Conservation (phyloP, 2,797 vertebrate genomes). For the Tinamus major region DNA sequence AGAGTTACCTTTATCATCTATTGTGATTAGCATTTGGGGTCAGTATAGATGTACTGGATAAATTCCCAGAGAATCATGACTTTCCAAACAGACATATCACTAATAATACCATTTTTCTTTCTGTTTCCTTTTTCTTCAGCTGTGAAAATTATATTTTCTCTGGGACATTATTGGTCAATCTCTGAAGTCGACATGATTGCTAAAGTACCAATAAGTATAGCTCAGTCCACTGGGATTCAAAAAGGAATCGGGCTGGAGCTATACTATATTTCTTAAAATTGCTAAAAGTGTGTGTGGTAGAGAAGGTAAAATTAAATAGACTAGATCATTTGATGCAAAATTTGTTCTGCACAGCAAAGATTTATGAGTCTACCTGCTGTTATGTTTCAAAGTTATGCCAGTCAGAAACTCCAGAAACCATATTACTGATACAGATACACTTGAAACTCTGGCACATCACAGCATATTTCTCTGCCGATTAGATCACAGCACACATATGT, state of each 20-base stretch:
- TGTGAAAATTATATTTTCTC: conserved; percentile 19
- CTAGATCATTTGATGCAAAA: neutral
- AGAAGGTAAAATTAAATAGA: neutral
- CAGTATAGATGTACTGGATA: neutral
- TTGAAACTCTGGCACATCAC: neutral
- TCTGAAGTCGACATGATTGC: neutral
- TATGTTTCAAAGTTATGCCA: neutral
- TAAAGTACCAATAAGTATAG: neutral
- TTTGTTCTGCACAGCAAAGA: neutral
- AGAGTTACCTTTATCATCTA: neutral
- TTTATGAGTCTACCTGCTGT: neutral
- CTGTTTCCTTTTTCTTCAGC: neutral
- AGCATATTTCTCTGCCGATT: rapidly evolving
- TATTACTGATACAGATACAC: neutral
- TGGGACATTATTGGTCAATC: neutral
- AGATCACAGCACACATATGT: neutral
- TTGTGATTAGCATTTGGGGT: neutral
- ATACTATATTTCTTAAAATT: neutral
- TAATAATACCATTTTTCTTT: neutral
- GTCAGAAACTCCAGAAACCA: neutral
- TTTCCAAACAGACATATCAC: neutral
- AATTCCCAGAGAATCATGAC: neutral
- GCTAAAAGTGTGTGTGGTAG: neutral
- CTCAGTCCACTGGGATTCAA: neutral
- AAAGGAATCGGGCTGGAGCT: neutral